These are phyloP conservation scores for Leptinotarsa peninsularis DNA, from an alignment of 2,888 invertebrate species.

Conservation along the genomic window DNA sequence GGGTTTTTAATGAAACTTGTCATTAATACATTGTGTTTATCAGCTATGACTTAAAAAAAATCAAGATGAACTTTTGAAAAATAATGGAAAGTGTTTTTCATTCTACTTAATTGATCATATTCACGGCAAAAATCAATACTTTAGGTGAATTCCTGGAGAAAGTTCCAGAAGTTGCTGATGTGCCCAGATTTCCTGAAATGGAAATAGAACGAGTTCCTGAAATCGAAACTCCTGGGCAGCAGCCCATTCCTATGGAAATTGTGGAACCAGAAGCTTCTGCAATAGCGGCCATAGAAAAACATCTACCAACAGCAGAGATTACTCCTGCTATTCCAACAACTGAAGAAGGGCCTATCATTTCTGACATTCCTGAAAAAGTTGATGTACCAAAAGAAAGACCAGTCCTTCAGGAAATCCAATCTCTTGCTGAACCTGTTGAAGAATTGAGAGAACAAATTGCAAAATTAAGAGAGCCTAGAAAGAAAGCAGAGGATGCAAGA, in stretches of 20 bases:
- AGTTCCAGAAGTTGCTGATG: background rate
- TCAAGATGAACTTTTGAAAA: background rate
- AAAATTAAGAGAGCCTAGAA: background rate
- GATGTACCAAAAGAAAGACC: background rate
- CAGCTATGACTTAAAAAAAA: too few relatives aligned
- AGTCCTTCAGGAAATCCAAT: background rate
- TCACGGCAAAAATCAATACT: background rate
- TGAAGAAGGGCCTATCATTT: background rate
- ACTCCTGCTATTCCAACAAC: background rate
- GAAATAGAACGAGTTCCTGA: background rate
- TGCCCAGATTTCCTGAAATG: background rate
- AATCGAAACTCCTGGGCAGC: background rate
- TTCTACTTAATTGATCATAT: background rate
- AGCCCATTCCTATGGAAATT: slow-evolving; percentile 15
- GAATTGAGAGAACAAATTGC: background rate
- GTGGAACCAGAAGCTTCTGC: background rate
- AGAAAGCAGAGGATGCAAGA: background rate
- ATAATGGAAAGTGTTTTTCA: background rate
- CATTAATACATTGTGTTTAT: too few relatives aligned
- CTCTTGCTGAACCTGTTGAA: background rate
- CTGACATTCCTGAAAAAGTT: background rate
- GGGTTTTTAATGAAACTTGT: too few relatives aligned
- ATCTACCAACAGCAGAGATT: background rate
- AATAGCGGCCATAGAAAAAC: background rate
- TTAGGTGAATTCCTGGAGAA: slow-evolving; percentile 5